Conservation (phyloP, 2,888 invertebrate genomes). For the Mactromeris polynyma region DNA sequence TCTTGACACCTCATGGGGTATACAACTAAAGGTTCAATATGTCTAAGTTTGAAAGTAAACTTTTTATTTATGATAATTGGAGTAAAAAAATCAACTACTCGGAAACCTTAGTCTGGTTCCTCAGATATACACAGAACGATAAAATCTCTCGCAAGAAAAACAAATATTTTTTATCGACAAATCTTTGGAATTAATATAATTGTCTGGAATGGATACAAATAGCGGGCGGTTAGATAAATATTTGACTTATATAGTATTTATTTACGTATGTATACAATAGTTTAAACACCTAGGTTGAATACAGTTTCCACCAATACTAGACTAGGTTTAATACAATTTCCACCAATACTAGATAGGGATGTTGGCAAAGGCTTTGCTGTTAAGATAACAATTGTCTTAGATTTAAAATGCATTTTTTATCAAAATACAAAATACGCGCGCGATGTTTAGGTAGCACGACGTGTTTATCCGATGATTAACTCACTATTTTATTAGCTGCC, state of each 20-base stretch:
- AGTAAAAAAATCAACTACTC: too few species aligned
- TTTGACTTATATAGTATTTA: background rate
- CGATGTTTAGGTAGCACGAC: background rate
- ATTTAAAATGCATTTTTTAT: background rate
- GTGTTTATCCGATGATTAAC: background rate
- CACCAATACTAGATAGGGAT: background rate
- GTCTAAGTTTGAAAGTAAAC: too few species aligned
- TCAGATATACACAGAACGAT: background rate
- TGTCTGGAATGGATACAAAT: background rate
- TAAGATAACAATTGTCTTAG: background rate
- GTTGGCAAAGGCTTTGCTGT: background rate
- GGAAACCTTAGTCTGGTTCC: too few species aligned
- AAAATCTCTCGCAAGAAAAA: background rate
- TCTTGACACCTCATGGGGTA: too few species aligned
- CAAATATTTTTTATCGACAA: background rate
- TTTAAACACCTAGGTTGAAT: background rate
- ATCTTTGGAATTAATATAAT: background rate
- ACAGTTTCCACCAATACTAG: background rate
- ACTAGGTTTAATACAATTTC: background rate
- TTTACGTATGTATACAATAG: background rate
- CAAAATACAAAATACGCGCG: background rate
- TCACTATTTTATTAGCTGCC: background rate
- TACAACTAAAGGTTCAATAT: too few species aligned
- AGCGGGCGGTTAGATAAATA: background rate
- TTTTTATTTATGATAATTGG: too few species aligned